Conservation (phyloP, 1,140 invertebrate genomes). For the Odontomachus brunneus region DNA sequence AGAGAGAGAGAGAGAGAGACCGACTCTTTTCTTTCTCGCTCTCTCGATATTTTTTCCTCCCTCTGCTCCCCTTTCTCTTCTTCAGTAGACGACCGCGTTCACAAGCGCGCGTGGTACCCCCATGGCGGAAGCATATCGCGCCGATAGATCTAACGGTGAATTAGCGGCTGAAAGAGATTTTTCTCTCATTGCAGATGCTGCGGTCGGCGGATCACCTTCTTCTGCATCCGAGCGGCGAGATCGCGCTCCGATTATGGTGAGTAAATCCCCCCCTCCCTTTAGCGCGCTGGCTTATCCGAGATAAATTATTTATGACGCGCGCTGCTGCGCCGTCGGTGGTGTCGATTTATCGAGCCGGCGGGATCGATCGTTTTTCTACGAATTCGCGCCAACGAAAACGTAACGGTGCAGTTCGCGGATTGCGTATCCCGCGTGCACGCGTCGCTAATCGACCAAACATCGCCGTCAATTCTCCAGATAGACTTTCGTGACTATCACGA, state of each 20-base stretch:
- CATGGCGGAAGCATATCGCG: constrained; percentile 38
- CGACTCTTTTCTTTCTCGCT: neutral
- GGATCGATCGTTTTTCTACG: constrained; percentile 41
- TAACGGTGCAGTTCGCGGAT: neutral
- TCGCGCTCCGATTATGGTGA: constrained; percentile 75
- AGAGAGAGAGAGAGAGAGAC: no score
- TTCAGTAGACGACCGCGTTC: neutral
- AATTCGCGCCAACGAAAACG: constrained; percentile 34
- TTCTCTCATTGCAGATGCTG: constrained; percentile 72
- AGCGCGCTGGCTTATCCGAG: neutral
- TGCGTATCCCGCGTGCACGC: no score
- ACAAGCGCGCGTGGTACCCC: constrained; percentile 9
- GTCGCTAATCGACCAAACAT: no score
- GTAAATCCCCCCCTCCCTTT: constrained; percentile 56
- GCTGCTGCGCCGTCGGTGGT: constrained; percentile 27
- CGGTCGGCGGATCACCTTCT: constrained; percentile 56
- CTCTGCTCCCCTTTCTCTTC: neutral
- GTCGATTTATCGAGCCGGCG: constrained; percentile 55
- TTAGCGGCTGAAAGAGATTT: constrained; percentile 60
- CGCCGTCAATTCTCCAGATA: no score
- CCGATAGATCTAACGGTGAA: constrained; percentile 67
- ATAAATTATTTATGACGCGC: constrained; percentile 71
- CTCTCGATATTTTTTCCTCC: neutral
- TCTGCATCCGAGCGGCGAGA: constrained; percentile 69
- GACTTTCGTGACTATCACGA: no score